These are phyloP conservation scores for Cottoperca gobio DNA, from an alignment of 2,797 vertebrate genomes.

Conservation along the genomic window DNA sequence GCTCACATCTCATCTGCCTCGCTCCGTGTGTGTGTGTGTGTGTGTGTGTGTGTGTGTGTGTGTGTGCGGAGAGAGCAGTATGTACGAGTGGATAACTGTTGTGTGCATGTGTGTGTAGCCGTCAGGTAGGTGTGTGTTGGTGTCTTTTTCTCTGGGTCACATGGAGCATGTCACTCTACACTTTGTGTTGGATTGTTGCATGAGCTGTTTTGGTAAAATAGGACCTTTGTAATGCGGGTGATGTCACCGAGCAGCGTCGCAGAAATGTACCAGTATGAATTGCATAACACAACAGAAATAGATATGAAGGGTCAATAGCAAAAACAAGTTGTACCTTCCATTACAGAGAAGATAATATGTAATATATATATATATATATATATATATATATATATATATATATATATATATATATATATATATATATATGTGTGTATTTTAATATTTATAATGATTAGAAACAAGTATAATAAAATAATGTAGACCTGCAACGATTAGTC, in stretches of 20 bases:
- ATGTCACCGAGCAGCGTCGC: background rate
- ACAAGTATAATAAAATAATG: too few relatives aligned
- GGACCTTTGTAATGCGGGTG: constrained; percentile 1
- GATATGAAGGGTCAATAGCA: too few relatives aligned
- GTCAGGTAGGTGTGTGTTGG: constrained; percentile 18
- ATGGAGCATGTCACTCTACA: constrained; percentile 20
- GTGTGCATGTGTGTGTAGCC: constrained; percentile 32
- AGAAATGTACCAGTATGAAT: background rate
- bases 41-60: constrained; percentile 37
- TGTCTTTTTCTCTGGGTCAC: constrained; percentile 14
- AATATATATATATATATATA: too few relatives aligned
- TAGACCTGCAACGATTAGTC: too few relatives aligned
- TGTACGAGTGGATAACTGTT: constrained; percentile 46
- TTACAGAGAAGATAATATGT: too few relatives aligned
- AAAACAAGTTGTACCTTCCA: too few relatives aligned
- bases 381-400: too few relatives aligned
- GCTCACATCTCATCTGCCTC: constrained; percentile 43
- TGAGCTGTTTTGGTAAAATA: constrained; percentile 47
- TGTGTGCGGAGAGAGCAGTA: constrained; percentile 39
- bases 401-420: too few relatives aligned
- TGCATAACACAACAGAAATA: background rate
- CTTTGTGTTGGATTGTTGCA: constrained; percentile 32
- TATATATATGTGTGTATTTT: too few relatives aligned
- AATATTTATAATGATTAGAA: too few relatives aligned
- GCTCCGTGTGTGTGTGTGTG: constrained; percentile 38